Evolutionary conservation across 2,113 vertebrate species (phyloP).

Genomic region (Lasiurus cinereus): DNA sequence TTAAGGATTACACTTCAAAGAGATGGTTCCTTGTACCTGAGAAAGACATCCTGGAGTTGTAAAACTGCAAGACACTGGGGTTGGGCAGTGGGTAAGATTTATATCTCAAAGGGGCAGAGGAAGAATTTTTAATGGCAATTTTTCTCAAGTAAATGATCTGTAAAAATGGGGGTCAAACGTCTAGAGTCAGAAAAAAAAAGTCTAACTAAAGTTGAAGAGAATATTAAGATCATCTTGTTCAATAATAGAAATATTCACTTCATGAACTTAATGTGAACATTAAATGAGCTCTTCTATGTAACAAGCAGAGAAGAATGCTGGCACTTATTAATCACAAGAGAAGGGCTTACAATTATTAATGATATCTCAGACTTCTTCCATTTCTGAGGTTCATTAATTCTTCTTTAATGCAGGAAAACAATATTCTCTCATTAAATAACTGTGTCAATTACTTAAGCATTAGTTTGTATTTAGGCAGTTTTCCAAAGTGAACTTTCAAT

Average conservation of each 20-base stretch:
- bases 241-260: not conserved
- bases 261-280: not conserved
- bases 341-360: conserved; percentile 2
- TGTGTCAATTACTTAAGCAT: not conserved
- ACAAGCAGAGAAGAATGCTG: not conserved
- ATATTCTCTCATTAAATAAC: not conserved
- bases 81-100: not conserved
- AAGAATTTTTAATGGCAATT: not conserved
- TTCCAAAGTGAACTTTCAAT: not conserved
- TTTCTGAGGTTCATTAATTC: not conserved
- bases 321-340: not conserved
- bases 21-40: not conserved
- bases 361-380: not conserved
- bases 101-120: not conserved
- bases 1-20: not conserved
- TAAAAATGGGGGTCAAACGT: not conserved
- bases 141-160: not conserved
- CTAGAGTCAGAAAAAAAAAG: not conserved
- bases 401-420: not conserved
- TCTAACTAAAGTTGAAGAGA: not conserved
- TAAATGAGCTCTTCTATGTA: not conserved
- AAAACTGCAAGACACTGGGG: not conserved
- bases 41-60: not conserved
- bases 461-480: not conserved
- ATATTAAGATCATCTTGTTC: not conserved